Evolutionary conservation across 2,888 invertebrate species (phyloP), one percentile per base, ranked within the genome.

Genomic region (Drosophila neoperkinsi): DNA sequence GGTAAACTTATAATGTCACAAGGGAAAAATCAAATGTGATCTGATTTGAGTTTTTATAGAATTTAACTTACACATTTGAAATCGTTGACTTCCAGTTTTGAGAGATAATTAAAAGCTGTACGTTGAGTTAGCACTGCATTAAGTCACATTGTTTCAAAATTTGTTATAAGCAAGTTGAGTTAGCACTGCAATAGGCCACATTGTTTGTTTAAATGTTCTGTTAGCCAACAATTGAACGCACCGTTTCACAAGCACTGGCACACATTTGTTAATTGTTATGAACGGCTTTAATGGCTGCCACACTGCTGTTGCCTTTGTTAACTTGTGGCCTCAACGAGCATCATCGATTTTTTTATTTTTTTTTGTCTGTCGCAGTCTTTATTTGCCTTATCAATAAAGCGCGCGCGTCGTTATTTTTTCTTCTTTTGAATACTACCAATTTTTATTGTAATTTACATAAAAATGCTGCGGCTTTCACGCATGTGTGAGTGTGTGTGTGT

Each of bases 401-500:
- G 50, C 61, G 36, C 56, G 60, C 60, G 61, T 49, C 36, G 9
- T n/a, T 66, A 28, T 41, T 49, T 34, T 55, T 43, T 51, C 18
- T 49, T 55, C n/a, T 25, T 69, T 71, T 71, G 58, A 53, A 53
- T 61, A 70, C 74, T 74, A 69, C 68, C 68, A 67, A 80, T 71
- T 86, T 89, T 82, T 61, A 74, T 69, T 73, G 72, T 74, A 74
- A 87, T 87, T 87, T 89, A 82, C 89, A 87, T 89, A 87, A 81
- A 82, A 82, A 81, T 63, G 82, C 69, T 67, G 66, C 69, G 52
- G 74, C 77, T 69, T 74, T 77, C 51, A 65, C 25, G 58, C 46
- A 34, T 59, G 60, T 34, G 30, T 49, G 46, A 34, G 21, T 41
- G 34, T 18, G 56, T 21, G 49, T 58, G 53, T 41, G 41, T 72